phyloP scores from a whole-genome alignment of 2,888 invertebrate genomes.

The Tanypteryx hageni region DNA sequence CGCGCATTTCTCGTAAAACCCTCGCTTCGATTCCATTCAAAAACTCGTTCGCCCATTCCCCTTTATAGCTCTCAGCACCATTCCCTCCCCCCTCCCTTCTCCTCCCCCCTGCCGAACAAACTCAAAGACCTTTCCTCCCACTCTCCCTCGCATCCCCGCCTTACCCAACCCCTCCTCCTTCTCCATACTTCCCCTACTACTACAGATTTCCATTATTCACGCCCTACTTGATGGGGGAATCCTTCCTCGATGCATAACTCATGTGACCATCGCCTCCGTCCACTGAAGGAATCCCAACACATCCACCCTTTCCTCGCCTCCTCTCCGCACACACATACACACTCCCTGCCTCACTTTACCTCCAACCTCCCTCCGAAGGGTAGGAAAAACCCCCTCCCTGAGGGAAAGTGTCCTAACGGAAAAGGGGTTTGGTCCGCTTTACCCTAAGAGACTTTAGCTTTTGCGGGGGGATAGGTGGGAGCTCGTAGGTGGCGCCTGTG shows the following conservation, averaged over 20 bases:
- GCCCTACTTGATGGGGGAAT: constrained; percentile 32
- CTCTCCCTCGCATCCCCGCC: not conserved
- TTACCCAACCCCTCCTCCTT: too few species aligned
- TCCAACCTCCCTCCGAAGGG: not conserved
- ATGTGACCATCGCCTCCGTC: constrained; percentile 19
- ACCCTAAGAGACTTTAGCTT: not conserved
- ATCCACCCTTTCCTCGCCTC: not conserved
- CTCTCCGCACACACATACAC: not conserved
- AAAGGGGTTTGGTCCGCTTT: constrained; percentile 8
- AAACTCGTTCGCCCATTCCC: not conserved
- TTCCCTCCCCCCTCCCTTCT: not conserved
- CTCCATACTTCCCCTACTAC: not conserved
- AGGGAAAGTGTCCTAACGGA: constrained; percentile 20
- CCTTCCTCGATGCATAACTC: constrained; percentile 28
- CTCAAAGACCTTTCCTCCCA: not conserved
- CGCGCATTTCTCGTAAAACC: not conserved
- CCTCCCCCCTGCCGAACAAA: not conserved
- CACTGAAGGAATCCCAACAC: not conserved
- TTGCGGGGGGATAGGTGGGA: not conserved
- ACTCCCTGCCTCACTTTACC: not conserved
- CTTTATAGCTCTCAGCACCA: not conserved
- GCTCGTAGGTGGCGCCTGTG: not conserved
- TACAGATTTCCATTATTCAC: constrained; percentile 32
- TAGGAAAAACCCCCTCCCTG: not conserved
- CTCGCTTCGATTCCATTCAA: not conserved